phyloP scores from a whole-genome alignment of 2,113 vertebrate species.

The Pandion haliaetus region DNA sequence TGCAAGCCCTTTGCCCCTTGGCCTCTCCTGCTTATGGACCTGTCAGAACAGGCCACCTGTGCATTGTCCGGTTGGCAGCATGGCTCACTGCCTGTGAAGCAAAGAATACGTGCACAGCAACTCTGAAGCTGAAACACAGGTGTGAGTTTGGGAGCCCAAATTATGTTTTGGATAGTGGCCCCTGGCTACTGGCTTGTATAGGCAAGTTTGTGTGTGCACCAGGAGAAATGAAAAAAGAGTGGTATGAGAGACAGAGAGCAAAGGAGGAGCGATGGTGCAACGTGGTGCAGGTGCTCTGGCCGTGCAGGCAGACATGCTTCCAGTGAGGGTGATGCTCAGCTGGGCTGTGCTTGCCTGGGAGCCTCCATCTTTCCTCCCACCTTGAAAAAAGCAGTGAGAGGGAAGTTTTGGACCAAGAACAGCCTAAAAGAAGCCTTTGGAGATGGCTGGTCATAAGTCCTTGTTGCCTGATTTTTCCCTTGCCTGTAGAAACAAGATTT shows the following conservation, averaged over 20 bases:
- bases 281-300: accelerated
- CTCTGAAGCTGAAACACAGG: not conserved
- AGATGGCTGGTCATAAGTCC: accelerated
- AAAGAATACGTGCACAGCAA: not conserved
- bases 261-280: not conserved
- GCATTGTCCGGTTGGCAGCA: not conserved
- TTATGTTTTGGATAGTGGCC: not conserved
- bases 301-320: not conserved
- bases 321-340: not conserved
- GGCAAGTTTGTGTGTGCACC: not conserved
- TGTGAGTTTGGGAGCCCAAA: not conserved
- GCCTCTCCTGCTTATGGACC: not conserved
- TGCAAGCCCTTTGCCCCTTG: not conserved
- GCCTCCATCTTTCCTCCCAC: not conserved
- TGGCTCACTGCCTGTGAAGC: not conserved
- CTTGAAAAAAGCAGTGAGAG: not conserved
- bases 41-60: not conserved
- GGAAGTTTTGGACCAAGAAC: not conserved
- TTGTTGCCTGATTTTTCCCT: not conserved
- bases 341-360: not conserved
- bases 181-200: not conserved
- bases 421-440: not conserved
- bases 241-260: not conserved
- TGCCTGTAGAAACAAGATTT: not conserved
- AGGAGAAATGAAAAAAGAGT: not conserved